A percentile compares a stretch with the other conserved stretches of the same genome.
These are phyloP conservation scores for Alsophila aescularia DNA, from an alignment of 2,888 invertebrate genomes.

Conservation along the genomic window DNA sequence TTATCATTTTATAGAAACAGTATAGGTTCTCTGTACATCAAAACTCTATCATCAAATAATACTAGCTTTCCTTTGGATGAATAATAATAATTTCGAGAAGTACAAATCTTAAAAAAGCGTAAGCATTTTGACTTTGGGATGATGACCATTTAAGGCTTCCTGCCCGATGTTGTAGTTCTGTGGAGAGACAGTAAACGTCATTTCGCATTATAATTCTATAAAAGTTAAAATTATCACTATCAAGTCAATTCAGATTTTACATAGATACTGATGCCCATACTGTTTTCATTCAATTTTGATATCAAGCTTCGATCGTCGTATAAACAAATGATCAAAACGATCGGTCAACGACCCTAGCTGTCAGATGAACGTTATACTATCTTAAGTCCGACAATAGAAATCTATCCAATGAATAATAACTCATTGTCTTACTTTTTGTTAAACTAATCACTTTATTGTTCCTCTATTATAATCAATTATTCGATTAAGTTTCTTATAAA, in stretches of 20 bases:
- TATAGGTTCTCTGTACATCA: not conserved
- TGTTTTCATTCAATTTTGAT: conserved; percentile 47
- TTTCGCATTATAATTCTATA: too few species aligned
- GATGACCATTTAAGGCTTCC: too few species aligned
- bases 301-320: conserved; percentile 71
- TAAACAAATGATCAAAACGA: conserved; percentile 78
- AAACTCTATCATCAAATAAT: not conserved
- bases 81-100: too few species aligned
- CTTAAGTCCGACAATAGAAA: conserved; percentile 72
- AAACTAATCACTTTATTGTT: conserved; percentile 84
- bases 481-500: conserved; percentile 80
- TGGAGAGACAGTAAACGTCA: too few species aligned
- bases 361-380: conserved; percentile 66
- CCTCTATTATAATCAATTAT: conserved; percentile 82
- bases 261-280: conserved; percentile 26
- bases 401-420: conserved; percentile 78
- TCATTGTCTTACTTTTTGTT: conserved; percentile 83
- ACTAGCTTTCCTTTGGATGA: too few species aligned
- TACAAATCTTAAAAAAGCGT: too few species aligned
- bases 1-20: conserved; percentile 16
- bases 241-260: not conserved
- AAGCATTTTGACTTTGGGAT: too few species aligned
- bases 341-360: conserved; percentile 69
- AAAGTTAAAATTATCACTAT: too few species aligned
- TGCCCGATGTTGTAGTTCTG: too few species aligned